Evolutionary conservation across 2,888 invertebrate species (phyloP), one percentile per base, ranked within the genome.

Genomic region (Leucozona laternaria): DNA sequence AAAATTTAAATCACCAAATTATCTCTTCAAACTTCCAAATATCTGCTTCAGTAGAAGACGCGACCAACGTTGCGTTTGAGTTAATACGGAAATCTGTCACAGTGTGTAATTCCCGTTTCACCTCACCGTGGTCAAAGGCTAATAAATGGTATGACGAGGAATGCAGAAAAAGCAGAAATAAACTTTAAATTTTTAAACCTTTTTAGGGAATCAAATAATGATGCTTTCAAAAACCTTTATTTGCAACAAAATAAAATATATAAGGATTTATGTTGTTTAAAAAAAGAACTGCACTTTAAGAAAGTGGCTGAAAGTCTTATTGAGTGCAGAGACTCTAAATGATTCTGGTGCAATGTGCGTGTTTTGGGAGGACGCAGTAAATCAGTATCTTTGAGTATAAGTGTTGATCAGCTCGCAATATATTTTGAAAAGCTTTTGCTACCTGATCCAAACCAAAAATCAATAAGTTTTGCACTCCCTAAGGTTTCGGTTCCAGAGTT

Each of bases 131-230:
- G 48, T 13, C 50, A 53, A 73, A 73, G 25, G 17, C 45, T 4
- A 17, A 45, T 4, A 17, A 45, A 34, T 62, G 62, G 73, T 75
- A 28, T 20, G 28, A 71, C 13, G 13, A 71, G 5, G 57, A 71
- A 10, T 58, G 58, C 31, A 50, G 28, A 17, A 17, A 20, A 50
- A 8, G 31, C 22, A 20, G 40, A 43, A 62, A 53, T 20, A 62
- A 73, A 50, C 13, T 73, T 73, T n/a, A 40, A 17, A 25, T 50
- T 37, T 10, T 37, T 34, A 40, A 72, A 62, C 11, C 17, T n/a
- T 10, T 62, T 62, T 55, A 55, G 53, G 40, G 10, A 73, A 50
- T 73, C 58, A 20, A 34, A 31, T 20, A 58, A 58, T 20, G 58
- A 58, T 22, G 40, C 60, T 15, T 22, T 40, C 2, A 60, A 40